Base-by-base conservation (phyloP, 1,140 invertebrate genomes). In the Monomorium pharaonis region DNA sequence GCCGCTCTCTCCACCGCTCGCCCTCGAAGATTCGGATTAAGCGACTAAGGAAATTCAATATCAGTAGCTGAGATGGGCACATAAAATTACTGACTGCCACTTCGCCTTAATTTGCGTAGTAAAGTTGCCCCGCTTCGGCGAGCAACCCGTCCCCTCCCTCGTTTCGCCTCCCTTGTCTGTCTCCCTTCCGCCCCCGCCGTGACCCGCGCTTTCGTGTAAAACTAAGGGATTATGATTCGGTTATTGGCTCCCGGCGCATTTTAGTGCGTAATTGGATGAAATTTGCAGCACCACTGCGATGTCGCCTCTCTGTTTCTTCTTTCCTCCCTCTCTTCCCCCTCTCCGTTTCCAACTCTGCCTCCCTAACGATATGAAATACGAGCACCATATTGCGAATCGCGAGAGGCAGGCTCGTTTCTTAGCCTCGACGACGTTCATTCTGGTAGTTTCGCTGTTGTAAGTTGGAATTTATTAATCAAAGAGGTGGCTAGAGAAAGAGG, bases 41-140 rank as follows among this genome's bases (percentile, higher is more conserved):
- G 94, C 93, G 93, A 94, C 93, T 94, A 94, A 94, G 93, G 93
- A 95, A 95, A 95, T 95, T 94, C 93, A 95, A 95, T 95, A 95
- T 95, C 94, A 94, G 94, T 94, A 93, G 94, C 93, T 94, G 93
- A 94, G 94, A 95, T 94, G 93, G 93, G 93, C 93, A 94, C 94
- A 94, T 95, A 94, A 95, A 95, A 94, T 95, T 94, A 95, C 94
- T 91, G 94, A 94, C 94, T 94, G 93, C 94, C 93, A 95, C 93
- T 95, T 95, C 93, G 92, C 93, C 93, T 94, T 95, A 94, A 95
- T 94, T 95, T 95, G 92, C 93, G 94, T 92, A 93, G 93, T 95
- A 94, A 95, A 95, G 92, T 93, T 90, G 83, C 89, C 87, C 90
- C 84, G 21, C 75, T 60, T 84, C 88, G 54, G 84, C 86, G 62